A percentile compares a stretch with the other conserved stretches of the same genome.
phyloP scores from a whole-genome alignment of 2,113 vertebrate genomes.

The Cyrtonyx montezumae region DNA sequence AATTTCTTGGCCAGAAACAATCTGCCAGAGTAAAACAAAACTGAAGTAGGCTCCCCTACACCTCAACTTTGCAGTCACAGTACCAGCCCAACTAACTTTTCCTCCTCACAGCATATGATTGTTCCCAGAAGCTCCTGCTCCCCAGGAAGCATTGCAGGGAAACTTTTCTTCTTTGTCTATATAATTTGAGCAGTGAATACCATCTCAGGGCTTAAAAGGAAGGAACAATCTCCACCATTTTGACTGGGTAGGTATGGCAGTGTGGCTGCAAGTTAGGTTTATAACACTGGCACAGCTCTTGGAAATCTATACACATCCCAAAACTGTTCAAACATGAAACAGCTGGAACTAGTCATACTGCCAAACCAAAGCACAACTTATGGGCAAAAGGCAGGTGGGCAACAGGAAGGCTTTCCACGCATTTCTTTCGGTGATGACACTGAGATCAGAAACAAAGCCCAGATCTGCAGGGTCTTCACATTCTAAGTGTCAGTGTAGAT shows the following conservation, averaged over 20 bases:
- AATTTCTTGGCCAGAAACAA: background rate
- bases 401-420: background rate
- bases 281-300: background rate
- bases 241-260: background rate
- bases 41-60: background rate
- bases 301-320: background rate
- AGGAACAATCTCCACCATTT: background rate
- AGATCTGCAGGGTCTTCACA: background rate
- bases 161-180: background rate
- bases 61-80: background rate
- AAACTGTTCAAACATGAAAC: background rate
- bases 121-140: background rate
- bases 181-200: background rate
- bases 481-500: background rate
- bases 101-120: background rate
- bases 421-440: background rate
- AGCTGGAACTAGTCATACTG: background rate
- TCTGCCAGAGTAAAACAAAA: background rate
- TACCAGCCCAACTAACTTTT: background rate
- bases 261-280: background rate
- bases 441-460: background rate
- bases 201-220: background rate
- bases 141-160: background rate
- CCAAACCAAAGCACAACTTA: constrained; percentile 5
- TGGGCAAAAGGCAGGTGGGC: background rate